These are phyloP conservation scores for Tachycineta bicolor DNA, from an alignment of 2,113 vertebrate genomes.

Conservation along the genomic window DNA sequence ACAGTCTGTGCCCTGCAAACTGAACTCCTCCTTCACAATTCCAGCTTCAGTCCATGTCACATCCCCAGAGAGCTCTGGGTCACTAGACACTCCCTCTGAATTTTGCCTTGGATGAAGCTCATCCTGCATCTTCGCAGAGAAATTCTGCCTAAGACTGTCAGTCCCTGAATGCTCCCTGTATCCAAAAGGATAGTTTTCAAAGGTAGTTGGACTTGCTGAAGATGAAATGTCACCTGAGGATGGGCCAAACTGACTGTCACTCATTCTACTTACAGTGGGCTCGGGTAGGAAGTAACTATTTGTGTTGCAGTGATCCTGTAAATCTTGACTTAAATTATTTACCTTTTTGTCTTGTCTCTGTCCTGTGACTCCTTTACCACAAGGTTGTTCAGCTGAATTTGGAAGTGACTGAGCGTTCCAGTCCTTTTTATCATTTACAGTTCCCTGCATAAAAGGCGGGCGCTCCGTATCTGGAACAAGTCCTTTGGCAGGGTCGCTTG, in stretches of 20 bases:
- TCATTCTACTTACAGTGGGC: neutral
- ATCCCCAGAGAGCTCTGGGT: neutral
- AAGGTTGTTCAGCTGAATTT: neutral
- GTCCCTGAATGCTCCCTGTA: neutral
- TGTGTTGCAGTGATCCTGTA: neutral
- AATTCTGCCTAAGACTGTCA: neutral
- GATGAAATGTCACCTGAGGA: neutral
- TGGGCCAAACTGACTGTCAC: neutral
- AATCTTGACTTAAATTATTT: neutral
- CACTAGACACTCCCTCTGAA: neutral
- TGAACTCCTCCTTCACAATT: neutral
- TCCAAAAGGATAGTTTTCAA: neutral
- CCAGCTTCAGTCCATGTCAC: neutral
- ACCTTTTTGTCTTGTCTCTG: neutral
- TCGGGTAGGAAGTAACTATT: neutral
- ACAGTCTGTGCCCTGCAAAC: neutral
- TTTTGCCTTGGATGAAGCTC: neutral
- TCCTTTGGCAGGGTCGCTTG: neutral
- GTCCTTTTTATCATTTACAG: neutral
- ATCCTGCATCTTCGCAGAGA: neutral
- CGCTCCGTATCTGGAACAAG: neutral
- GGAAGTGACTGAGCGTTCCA: slow-evolving; percentile 38
- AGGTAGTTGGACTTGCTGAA: neutral
- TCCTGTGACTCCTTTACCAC: neutral
- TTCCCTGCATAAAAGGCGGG: neutral